A percentile compares a stretch with the other conserved stretches of the same genome.
phyloP scores from a whole-genome alignment of 2,888 invertebrate species.

The Cybosia mesomella region DNA sequence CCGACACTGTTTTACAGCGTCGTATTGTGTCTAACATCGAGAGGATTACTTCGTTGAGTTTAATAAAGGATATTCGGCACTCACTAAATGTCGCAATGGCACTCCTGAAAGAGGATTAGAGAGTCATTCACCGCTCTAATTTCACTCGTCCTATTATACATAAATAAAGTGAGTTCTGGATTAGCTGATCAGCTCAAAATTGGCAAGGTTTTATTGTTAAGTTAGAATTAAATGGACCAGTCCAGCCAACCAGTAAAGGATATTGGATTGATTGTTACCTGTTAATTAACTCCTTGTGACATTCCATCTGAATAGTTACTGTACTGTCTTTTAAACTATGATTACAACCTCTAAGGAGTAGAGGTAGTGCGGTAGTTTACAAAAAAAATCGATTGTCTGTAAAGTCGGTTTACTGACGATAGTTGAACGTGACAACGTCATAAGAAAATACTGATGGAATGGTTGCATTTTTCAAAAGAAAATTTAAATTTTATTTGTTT shows the following conservation, averaged over 20 bases:
- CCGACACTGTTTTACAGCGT: conserved; percentile 40
- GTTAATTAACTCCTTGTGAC: neutral
- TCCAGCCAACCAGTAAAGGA: neutral
- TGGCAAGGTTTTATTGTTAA: conserved; percentile 4
- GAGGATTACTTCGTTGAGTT: conserved; percentile 48
- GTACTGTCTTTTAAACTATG: neutral
- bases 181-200: conserved; percentile 36
- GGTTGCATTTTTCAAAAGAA: too few species aligned
- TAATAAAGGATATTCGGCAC: conserved; percentile 60
- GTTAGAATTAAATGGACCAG: neutral
- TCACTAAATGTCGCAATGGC: conserved; percentile 59
- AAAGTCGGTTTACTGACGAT: too few species aligned
- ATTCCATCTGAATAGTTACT: neutral
- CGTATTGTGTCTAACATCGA: conserved; percentile 45
- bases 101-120: conserved; percentile 61
- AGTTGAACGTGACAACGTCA: too few species aligned
- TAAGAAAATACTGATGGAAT: too few species aligned
- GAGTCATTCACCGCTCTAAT: conserved; percentile 62
- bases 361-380: too few species aligned
- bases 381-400: too few species aligned
- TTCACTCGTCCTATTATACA: conserved; percentile 59
- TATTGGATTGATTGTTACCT: neutral
- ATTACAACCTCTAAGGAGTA: too few species aligned
- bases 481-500: too few species aligned
- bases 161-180: conserved; percentile 45